Evolutionary conservation across 1,140 invertebrate genomes (phyloP).

Genomic region (Galleria mellonella): DNA sequence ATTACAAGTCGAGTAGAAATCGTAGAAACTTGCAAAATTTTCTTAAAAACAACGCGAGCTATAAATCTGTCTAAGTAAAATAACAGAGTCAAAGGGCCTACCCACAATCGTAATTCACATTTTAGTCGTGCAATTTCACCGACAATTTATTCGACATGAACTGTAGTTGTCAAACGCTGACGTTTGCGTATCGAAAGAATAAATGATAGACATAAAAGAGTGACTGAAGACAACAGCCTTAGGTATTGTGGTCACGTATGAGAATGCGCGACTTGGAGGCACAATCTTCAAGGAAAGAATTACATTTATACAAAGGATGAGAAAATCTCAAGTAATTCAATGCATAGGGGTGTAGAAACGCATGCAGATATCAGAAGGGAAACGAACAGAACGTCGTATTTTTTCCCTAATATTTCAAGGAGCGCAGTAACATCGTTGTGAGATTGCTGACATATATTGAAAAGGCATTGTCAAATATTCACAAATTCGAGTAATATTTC

Average conservation of each 20-base stretch:
- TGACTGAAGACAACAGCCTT: slow-evolving; percentile 50
- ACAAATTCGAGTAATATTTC: no score
- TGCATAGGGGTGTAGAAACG: slow-evolving; percentile 45
- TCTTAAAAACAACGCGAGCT: slow-evolving; percentile 39
- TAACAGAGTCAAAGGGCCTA: slow-evolving; percentile 41
- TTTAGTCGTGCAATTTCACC: slow-evolving; percentile 58
- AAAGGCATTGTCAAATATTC: no score
- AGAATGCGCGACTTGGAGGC: slow-evolving; percentile 50
- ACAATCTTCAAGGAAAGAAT: slow-evolving; percentile 66
- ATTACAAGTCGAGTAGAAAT: slow-evolving; percentile 5
- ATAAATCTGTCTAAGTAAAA: slow-evolving; percentile 59
- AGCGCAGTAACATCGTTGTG: no score
- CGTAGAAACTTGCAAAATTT: slow-evolving; percentile 24
- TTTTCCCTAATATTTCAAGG: no score
- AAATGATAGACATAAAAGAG: slow-evolving; percentile 66
- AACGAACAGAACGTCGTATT: not conserved
- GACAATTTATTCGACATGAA: slow-evolving; percentile 66
- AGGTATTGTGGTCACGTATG: slow-evolving; percentile 64
- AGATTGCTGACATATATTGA: no score
- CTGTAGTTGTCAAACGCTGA: slow-evolving; percentile 70
- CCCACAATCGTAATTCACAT: slow-evolving; percentile 60
- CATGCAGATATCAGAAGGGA: slow-evolving; percentile 33
- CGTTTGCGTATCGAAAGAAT: slow-evolving; percentile 62
- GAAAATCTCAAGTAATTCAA: slow-evolving; percentile 67
- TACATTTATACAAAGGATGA: slow-evolving; percentile 65